Conservation (phyloP, 1,140 invertebrate genomes). For the Aphaenogaster rudis region DNA sequence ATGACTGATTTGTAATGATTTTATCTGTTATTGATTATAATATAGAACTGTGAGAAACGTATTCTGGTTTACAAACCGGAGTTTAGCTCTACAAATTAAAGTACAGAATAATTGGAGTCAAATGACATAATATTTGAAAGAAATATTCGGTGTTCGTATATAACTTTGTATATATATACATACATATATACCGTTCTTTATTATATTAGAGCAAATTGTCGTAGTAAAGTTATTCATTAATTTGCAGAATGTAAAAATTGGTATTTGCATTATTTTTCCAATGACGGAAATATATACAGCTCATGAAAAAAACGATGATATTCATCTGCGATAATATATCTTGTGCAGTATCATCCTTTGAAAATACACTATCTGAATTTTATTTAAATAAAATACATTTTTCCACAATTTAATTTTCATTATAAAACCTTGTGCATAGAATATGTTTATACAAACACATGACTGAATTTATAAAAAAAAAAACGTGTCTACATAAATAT, state of each 20-base stretch:
- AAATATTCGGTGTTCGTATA: constrained; percentile 39
- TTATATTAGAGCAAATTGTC: constrained; percentile 32
- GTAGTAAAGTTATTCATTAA: constrained; percentile 22
- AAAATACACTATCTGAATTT: constrained; percentile 49
- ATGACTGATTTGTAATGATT: constrained; percentile 64
- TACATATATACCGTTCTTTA: constrained; percentile 19
- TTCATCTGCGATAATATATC: neutral
- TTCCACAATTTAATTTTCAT: constrained; percentile 63
- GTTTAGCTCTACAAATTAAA: constrained; percentile 31
- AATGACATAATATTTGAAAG: constrained; percentile 32
- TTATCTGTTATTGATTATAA: constrained; percentile 43
- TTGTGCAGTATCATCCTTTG: constrained; percentile 15
- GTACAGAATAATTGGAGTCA: constrained; percentile 8
- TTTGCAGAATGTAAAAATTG: constrained; percentile 39
- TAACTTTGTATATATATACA: constrained; percentile 23
- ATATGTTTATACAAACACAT: constrained; percentile 68
- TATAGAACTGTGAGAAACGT: constrained; percentile 18
- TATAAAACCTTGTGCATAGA: constrained; percentile 56
- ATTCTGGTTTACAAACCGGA: constrained; percentile 27
- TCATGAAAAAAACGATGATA: neutral
- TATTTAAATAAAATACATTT: constrained; percentile 65
- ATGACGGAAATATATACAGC: neutral
- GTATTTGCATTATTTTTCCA: constrained; percentile 35
- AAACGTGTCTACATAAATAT: constrained; percentile 68
- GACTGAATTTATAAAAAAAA: constrained; percentile 75